Evolutionary conservation across 2,113 vertebrate species (phyloP), one percentile per base, ranked within the genome.

Genomic region (Numenius arquata): DNA sequence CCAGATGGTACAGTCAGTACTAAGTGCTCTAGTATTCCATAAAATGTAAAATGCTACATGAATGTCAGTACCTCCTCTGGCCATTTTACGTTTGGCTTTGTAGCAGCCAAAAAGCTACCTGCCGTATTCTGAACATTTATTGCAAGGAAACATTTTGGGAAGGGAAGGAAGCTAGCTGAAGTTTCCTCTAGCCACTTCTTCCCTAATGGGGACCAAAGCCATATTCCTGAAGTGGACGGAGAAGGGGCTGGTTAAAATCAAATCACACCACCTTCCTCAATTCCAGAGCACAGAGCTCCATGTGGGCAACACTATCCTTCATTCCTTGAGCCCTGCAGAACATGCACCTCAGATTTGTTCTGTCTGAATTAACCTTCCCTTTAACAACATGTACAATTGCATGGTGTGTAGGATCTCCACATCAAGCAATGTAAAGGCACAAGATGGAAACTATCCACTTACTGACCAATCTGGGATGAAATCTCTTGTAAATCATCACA

Each of bases 221-320:
- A 23, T 12, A 13, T 12, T 92, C n/a, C 18, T 74, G 3, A 74
- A 4, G 1, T 11, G 17, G 55, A 71, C 41, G 50, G 55, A 76
- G 47, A 88, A 85, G 21, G 19, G 19, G 36, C 30, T 53, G 32
- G 25, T 52, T 47, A 67, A 77, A 90, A 89, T 25, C 8, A 74
- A 71, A 81, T 29, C 40, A 47, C 23, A 12, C 16, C 40, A 34
- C 14, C 53, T 65, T 65, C 56, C 43, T 36, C 26, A 45, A 48
- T 40, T 71, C 41, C 65, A 63, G 17, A 84, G 61, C 25, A 56
- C 34, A 73, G 22, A 86, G 45, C 15, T 36, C 12, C 41, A 32
- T 0, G 2, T 6, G 41, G 11, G 36, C 29, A 93, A 53, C 19
- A 10, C 40, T 27, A 6, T 0, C 26, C 20, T 9, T 61, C 22